phyloP scores from a whole-genome alignment of 2,888 invertebrate species.

The Stenchaetothrips biformis region DNA sequence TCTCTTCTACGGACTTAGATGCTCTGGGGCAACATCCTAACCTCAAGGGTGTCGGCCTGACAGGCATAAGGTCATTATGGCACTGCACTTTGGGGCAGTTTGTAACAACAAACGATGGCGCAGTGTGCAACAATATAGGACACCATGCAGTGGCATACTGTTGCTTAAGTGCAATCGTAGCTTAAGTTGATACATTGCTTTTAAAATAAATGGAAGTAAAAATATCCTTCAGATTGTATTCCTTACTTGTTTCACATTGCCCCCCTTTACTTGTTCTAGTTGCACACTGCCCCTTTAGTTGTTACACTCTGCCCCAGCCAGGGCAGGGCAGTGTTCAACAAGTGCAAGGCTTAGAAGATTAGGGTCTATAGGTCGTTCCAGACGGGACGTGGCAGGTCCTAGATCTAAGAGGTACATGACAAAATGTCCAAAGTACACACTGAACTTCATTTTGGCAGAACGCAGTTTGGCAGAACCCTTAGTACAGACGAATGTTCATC shows the following conservation, averaged over 20 bases:
- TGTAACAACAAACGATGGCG: too few species aligned
- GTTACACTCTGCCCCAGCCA: background rate
- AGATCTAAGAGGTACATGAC: background rate
- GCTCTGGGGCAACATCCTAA: too few species aligned
- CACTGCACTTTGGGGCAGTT: too few species aligned
- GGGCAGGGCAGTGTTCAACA: background rate
- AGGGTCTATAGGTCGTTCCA: background rate
- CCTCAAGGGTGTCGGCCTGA: too few species aligned
- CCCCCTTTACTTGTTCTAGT: background rate
- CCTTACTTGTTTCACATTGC: background rate
- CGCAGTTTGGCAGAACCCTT: too few species aligned
- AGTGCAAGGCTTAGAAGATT: background rate
- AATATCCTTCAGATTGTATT: background rate
- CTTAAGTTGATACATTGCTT: too few species aligned
- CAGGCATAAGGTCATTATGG: too few species aligned
- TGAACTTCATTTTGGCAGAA: background rate
- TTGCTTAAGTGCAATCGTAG: too few species aligned
- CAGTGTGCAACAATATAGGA: too few species aligned
- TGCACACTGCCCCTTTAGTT: background rate
- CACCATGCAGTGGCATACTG: too few species aligned
- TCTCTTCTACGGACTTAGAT: too few species aligned
- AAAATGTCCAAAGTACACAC: background rate
- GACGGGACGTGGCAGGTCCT: background rate
- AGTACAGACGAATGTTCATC: too few species aligned
- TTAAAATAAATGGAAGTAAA: background rate